Conservation (phyloP, 1,140 invertebrate genomes). For the Oreohelix idahoensis region DNA sequence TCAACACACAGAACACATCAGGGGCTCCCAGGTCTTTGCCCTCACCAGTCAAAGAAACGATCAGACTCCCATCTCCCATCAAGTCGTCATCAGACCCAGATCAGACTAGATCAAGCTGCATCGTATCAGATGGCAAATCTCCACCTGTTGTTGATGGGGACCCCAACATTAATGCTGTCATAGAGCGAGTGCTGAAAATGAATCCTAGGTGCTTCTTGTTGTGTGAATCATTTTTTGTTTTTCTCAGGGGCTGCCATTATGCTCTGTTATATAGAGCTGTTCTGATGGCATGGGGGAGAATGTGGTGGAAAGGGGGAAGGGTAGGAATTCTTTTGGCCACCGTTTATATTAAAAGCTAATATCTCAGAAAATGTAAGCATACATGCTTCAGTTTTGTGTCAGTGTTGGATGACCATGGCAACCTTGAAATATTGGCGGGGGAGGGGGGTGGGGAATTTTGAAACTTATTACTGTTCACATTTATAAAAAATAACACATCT, state of each 20-base stretch:
- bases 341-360: too few relatives aligned
- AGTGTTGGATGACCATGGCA: too few relatives aligned
- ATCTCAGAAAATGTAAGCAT: too few relatives aligned
- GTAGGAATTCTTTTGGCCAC: too few relatives aligned
- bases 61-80: neutral
- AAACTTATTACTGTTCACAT: too few relatives aligned
- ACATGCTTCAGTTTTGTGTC: too few relatives aligned
- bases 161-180: slow-evolving; percentile 35
- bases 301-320: neutral
- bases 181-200: slow-evolving; percentile 57
- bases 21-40: neutral
- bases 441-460: too few relatives aligned
- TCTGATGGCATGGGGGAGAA: neutral
- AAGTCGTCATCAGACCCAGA: slow-evolving; percentile 13
- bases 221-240: neutral
- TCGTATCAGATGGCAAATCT: neutral
- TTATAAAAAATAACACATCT: too few relatives aligned
- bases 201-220: slow-evolving; percentile 50
- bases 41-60: neutral
- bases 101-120: neutral
- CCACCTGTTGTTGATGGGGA: neutral
- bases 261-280: neutral
- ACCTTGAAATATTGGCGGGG: too few relatives aligned
- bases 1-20: neutral
- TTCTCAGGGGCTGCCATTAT: neutral